These are phyloP conservation scores for Stegodyphus dumicola DNA, from an alignment of 1,140 invertebrate species.

Conservation along the genomic window DNA sequence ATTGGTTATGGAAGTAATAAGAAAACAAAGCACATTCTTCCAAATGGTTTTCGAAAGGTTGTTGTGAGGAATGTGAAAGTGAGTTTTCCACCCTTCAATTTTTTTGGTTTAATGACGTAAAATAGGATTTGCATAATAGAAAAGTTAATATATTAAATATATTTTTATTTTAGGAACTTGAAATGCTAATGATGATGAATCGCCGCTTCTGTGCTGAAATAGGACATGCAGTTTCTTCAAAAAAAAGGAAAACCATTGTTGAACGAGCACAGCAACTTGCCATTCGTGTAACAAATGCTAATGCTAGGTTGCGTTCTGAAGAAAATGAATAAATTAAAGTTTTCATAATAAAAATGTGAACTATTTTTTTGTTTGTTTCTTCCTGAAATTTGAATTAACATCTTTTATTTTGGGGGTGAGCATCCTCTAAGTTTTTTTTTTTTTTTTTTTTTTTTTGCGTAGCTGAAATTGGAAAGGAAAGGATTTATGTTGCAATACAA, in stretches of 20 bases:
- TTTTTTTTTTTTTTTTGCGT: too few relatives aligned
- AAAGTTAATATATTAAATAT: neutral
- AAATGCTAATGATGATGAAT: constrained; percentile 99
- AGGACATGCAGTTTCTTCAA: constrained; percentile 94
- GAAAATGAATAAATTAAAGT: constrained; percentile 87
- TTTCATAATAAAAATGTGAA: neutral
- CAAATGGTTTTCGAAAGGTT: constrained; percentile 97
- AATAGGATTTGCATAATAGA: neutral
- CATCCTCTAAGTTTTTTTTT: too few relatives aligned
- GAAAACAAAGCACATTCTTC: constrained; percentile 94
- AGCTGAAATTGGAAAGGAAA: too few relatives aligned
- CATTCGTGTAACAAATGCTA: constrained; percentile 94
- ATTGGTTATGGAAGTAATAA: constrained; percentile 98
- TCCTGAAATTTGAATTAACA: too few relatives aligned
- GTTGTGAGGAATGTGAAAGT: constrained; percentile 86
- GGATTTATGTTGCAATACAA: too few relatives aligned
- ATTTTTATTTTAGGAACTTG: constrained; percentile 83
- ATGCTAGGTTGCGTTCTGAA: constrained; percentile 95
- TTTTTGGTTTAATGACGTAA: neutral
- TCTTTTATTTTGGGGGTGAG: too few relatives aligned
- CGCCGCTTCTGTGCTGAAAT: constrained; percentile 97
- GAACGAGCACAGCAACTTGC: constrained; percentile 95
- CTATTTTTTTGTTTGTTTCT: too few relatives aligned
- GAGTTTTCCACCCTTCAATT: constrained; percentile 64
- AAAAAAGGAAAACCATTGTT: constrained; percentile 95